Base-by-base conservation (phyloP, 2,888 invertebrate genomes). In the Oligia strigilis region DNA sequence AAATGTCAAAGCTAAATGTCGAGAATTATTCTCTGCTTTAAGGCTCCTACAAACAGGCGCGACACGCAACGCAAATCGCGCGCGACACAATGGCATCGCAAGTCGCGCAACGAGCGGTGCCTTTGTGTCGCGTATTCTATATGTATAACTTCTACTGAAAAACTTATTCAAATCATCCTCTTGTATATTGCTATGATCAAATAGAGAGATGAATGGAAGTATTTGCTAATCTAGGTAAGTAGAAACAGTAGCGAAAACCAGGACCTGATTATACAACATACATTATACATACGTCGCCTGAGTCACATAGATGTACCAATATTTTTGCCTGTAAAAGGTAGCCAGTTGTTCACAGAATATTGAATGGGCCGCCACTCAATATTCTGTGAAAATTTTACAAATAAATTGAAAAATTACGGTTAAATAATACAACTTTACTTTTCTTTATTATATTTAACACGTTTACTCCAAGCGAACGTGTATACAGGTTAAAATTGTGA, bases 1-100 rank as follows among this genome's bases (percentile, higher is more conserved):
- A 83, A 78, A n/a, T 29, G 6, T 49, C 40, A 29, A 58, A 64
- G 43, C 58, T 78, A 75, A 64, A 58, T 64, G 11, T 5, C 49
- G 2, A 13, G 65, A 40, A n/a, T 43, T 49, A 49, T 49, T 70
- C 40, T n/a, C 65, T 29, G 40, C 13, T 55, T 36, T 17, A 71
- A 60, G 40, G 13, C 36, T 52, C 49, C 3, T 29, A 29, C 29
- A 29, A 29, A 29, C 29, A 29, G 29, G 29, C 29, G 29, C 29
- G 29, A 29, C 29, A 29, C 29, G 29, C 29, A 1, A 29, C 29
- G 29, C 29, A 29, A 29, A 29, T 29, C 29, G 29, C 29, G 29
- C 29, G 29, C 29, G 29, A 29, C 29, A 29, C 29, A 0, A 29
- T 29, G 29, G 29, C 29, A 29, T 29, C 29, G 29, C 29, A 29